Evolutionary conservation across 2,888 invertebrate genomes (phyloP).

Genomic region (Euphydryas editha): DNA sequence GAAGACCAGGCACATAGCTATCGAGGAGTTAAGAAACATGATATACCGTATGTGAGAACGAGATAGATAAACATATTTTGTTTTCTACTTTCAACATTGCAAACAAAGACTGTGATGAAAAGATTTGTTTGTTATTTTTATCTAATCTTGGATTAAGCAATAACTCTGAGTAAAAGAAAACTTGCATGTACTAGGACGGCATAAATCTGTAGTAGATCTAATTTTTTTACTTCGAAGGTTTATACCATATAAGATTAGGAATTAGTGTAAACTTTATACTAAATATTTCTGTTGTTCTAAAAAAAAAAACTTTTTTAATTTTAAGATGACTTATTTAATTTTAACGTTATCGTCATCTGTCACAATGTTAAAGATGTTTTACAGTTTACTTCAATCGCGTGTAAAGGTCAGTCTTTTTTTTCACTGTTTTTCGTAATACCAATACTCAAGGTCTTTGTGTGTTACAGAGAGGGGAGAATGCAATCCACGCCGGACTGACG

Average conservation of each 20-base stretch:
- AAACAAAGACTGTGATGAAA: background rate
- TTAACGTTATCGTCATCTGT: no score
- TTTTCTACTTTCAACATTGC: background rate
- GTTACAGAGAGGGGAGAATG: slow-evolving; percentile 69
- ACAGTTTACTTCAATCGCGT: no score
- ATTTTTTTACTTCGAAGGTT: background rate
- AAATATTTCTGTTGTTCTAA: no score
- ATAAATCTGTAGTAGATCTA: background rate
- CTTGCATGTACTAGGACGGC: background rate
- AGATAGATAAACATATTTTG: background rate
- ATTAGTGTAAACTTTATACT: background rate
- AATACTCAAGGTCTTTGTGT: background rate
- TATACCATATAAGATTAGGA: background rate
- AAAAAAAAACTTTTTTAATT: no score
- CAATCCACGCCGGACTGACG: slow-evolving; percentile 67
- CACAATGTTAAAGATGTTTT: no score
- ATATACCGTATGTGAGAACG: slow-evolving; percentile 65
- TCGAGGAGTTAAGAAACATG: slow-evolving; percentile 68
- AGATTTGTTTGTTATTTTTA: background rate
- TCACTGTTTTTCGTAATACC: background rate
- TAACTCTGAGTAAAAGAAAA: slow-evolving; percentile 4
- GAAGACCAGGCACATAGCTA: slow-evolving; percentile 60
- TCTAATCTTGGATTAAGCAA: background rate
- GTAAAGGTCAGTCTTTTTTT: background rate
- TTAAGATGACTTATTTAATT: no score